Evolutionary conservation across 2,888 invertebrate genomes (phyloP).

Genomic region (Drosophila diplacantha): DNA sequence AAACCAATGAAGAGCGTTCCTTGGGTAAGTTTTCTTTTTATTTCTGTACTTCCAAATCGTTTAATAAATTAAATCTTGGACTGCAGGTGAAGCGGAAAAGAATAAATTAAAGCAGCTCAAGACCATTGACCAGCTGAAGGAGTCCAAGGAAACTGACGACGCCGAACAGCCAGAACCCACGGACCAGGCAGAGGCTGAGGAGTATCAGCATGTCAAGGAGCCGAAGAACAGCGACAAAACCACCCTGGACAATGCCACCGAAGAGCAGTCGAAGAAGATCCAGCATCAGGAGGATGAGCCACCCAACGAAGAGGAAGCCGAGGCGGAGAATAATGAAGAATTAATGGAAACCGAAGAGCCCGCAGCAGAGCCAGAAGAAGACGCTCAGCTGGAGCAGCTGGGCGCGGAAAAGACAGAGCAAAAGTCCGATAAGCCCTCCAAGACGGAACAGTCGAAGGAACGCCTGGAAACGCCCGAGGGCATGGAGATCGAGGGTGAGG

Average conservation of each 20-base stretch:
- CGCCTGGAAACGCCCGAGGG: conserved; percentile 78
- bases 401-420: conserved; percentile 79
- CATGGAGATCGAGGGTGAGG: conserved; percentile 87
- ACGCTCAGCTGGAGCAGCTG: conserved; percentile 69
- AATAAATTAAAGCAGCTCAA: conserved; percentile 78
- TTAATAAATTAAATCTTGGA: neutral
- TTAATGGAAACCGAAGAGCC: conserved; percentile 78
- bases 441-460: conserved; percentile 78
- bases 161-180: conserved; percentile 78
- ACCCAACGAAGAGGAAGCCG: conserved; percentile 80
- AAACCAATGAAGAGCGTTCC: conserved; percentile 85
- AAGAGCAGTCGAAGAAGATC: conserved; percentile 85
- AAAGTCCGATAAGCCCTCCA: conserved; percentile 74
- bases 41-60: neutral
- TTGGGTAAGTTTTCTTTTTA: conserved; percentile 74
- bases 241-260: conserved; percentile 86
- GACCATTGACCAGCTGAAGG: conserved; percentile 78
- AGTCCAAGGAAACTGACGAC: conserved; percentile 75
- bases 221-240: conserved; percentile 86
- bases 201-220: conserved; percentile 91
- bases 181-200: conserved; percentile 80
- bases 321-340: conserved; percentile 78
- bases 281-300: conserved; percentile 82
- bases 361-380: conserved; percentile 60
- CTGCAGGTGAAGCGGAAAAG: conserved; percentile 73